These are phyloP conservation scores for Helleia helle DNA, from an alignment of 2,888 invertebrate genomes.

Conservation along the genomic window DNA sequence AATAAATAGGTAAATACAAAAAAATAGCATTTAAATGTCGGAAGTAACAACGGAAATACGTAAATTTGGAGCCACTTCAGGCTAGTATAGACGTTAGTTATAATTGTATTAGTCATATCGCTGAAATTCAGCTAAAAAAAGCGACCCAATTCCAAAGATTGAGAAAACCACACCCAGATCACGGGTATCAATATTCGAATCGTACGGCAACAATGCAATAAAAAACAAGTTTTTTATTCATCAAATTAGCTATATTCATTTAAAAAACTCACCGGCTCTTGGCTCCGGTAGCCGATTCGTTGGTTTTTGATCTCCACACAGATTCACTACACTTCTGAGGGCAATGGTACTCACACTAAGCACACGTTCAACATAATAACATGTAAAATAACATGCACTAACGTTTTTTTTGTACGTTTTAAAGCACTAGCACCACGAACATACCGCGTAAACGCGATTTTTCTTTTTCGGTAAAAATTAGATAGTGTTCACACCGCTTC, in stretches of 20 bases:
- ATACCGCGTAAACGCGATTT: slow-evolving; percentile 54
- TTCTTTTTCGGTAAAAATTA: slow-evolving; percentile 54
- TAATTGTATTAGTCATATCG: slow-evolving; percentile 26
- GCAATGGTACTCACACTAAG: slow-evolving; percentile 61
- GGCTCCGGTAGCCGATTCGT: slow-evolving; percentile 39
- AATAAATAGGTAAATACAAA: background rate
- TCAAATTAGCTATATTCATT: background rate
- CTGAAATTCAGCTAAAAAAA: slow-evolving; percentile 33
- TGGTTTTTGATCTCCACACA: slow-evolving; percentile 50
- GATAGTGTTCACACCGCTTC: slow-evolving; percentile 48
- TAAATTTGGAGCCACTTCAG: slow-evolving; percentile 19
- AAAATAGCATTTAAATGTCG: slow-evolving; percentile 16
- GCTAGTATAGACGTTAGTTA: slow-evolving; percentile 24
- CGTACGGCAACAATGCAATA: slow-evolving; percentile 7
- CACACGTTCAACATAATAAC: slow-evolving; percentile 57
- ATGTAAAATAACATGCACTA: slow-evolving; percentile 54
- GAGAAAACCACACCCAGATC: slow-evolving; percentile 56
- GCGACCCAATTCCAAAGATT: slow-evolving; percentile 38
- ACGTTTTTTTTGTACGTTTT: slow-evolving; percentile 40
- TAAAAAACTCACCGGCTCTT: slow-evolving; percentile 48
- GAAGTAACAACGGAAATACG: slow-evolving; percentile 15
- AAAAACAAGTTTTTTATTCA: background rate
- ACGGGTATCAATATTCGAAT: slow-evolving; percentile 22
- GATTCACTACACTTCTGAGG: slow-evolving; percentile 43
- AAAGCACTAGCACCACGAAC: slow-evolving; percentile 66